These are phyloP conservation scores for Sesia bembeciformis DNA, from an alignment of 2,888 invertebrate genomes.

Conservation along the genomic window DNA sequence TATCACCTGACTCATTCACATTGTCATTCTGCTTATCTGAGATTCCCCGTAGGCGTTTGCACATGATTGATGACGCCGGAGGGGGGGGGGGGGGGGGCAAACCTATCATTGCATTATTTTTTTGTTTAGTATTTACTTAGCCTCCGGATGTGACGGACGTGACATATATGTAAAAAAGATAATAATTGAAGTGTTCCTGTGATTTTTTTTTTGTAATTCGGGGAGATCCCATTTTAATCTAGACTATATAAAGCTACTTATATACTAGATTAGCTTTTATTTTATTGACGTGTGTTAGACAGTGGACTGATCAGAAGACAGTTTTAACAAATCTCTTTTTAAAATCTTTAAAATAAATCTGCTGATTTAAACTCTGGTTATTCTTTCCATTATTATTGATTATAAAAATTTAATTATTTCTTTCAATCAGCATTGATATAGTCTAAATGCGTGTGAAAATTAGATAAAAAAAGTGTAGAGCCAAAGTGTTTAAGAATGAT, in stretches of 20 bases:
- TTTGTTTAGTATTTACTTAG: slow-evolving; percentile 33
- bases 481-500: slow-evolving; percentile 39
- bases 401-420: neutral
- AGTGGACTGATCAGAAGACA: no score
- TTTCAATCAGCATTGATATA: neutral
- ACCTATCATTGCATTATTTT: slow-evolving; percentile 22
- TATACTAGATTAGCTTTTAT: no score
- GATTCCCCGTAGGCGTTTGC: slow-evolving; percentile 29
- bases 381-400: no score
- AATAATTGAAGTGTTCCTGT: no score
- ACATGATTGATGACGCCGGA: slow-evolving; percentile 27
- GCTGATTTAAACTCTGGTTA: no score
- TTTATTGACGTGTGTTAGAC: no score
- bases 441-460: neutral
- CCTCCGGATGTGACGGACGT: slow-evolving; percentile 32
- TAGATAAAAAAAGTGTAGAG: neutral
- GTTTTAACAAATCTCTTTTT: no score
- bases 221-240: no score
- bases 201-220: no score
- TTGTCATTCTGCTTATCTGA: slow-evolving; percentile 29
- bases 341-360: no score
- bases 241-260: no score
- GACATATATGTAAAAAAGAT: neutral
- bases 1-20: slow-evolving; percentile 21
- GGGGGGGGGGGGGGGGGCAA: slow-evolving; percentile 10